Conservation (phyloP, 2,797 vertebrate species). For the Melanotaenia nigrans region DNA sequence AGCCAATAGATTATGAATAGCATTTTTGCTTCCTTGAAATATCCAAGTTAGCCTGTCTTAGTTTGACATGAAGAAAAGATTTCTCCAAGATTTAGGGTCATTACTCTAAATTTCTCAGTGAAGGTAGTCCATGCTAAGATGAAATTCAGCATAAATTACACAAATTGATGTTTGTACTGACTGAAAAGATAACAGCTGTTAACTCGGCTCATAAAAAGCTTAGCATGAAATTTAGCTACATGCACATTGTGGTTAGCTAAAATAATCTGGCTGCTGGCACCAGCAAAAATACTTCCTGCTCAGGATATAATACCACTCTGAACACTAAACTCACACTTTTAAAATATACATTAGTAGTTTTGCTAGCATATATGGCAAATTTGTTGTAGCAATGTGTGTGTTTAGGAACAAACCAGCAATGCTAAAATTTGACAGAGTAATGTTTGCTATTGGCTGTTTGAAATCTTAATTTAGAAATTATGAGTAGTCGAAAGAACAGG, state of each 20-base stretch:
- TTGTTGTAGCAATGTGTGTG: not conserved
- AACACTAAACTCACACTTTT: not conserved
- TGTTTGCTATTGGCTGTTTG: too few species aligned
- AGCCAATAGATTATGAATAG: not conserved
- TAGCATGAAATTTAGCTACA: not conserved
- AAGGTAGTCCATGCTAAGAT: not conserved
- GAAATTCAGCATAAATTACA: not conserved
- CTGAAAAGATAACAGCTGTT: not conserved
- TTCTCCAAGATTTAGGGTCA: not conserved
- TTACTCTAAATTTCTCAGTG: not conserved
- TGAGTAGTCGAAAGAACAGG: not conserved
- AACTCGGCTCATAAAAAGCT: not conserved
- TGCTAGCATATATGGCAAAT: not conserved
- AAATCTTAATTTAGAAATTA: not conserved
- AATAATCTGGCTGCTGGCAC: not conserved
- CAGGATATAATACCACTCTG: not conserved
- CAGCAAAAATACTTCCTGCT: not conserved
- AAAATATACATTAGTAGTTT: not conserved
- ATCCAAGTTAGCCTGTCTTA: not conserved
- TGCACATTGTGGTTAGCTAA: not conserved
- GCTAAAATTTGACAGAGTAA: not conserved
- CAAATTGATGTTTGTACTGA: not conserved
- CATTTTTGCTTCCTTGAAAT: not conserved
- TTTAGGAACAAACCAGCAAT: not conserved
- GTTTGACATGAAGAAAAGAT: not conserved